These are phyloP conservation scores for Oenanthe oenanthe DNA, from an alignment of 2,113 vertebrate species.

Conservation along the genomic window DNA sequence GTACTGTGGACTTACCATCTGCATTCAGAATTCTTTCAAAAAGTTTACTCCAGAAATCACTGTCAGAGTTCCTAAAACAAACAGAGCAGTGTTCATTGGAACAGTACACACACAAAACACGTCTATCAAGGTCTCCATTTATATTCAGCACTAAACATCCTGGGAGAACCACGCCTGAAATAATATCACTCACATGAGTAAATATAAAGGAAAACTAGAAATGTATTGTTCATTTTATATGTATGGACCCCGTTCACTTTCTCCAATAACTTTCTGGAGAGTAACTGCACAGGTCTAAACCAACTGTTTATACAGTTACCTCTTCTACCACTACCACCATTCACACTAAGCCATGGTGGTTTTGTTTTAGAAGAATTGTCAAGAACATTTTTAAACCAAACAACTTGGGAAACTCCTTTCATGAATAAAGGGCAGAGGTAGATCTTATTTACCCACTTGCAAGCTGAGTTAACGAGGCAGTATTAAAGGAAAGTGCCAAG, in stretches of 20 bases:
- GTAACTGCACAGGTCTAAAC: background rate
- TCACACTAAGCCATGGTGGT: background rate
- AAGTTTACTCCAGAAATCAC: constrained; percentile 77
- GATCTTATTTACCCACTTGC: background rate
- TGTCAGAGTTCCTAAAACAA: constrained; percentile 65
- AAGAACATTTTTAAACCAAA: background rate
- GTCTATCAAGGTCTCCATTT: background rate
- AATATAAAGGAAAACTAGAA: background rate
- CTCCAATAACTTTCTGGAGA: background rate
- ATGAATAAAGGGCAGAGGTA: background rate
- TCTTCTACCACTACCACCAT: background rate
- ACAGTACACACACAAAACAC: background rate
- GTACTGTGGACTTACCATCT: constrained; percentile 65
- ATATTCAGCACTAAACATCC: background rate
- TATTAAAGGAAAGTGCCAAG: background rate
- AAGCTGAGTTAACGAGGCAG: background rate
- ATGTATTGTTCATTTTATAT: background rate
- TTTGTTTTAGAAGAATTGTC: background rate
- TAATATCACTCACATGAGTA: background rate
- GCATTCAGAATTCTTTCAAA: constrained; percentile 80
- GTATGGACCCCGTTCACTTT: background rate
- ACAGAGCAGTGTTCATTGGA: constrained; percentile 47
- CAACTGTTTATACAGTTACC: background rate
- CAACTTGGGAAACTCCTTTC: background rate
- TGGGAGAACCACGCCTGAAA: background rate